These are phyloP conservation scores for Drosophila bipectinata DNA, from an alignment of 1,140 invertebrate genomes.

Conservation along the genomic window DNA sequence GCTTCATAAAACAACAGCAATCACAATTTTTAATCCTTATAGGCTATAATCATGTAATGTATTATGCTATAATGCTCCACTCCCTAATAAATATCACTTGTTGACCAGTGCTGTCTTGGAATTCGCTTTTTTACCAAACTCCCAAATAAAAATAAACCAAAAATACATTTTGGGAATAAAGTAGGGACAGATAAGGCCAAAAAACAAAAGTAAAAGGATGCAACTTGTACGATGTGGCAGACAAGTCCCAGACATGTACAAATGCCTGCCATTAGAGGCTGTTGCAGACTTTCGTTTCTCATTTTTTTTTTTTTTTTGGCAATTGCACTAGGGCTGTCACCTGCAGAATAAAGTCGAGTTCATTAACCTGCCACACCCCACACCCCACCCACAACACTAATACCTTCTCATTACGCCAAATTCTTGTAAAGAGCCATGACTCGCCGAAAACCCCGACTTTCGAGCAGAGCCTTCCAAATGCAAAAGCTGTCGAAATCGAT, in stretches of 20 bases:
- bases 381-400: conserved; percentile 26
- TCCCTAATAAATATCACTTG: conserved; percentile 63
- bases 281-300: conserved; percentile 1
- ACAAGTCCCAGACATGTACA: conserved; percentile 47
- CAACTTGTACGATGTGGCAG: conserved; percentile 44
- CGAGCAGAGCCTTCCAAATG: conserved; percentile 15
- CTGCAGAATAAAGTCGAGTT: conserved; percentile 15
- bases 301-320: conserved; percentile 1
- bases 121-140: conserved; percentile 48
- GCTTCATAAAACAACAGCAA: too few species aligned
- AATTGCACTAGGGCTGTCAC: conserved; percentile 38
- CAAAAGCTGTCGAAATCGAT: conserved; percentile 49
- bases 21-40: too few species aligned
- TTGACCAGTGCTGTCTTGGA: conserved; percentile 45
- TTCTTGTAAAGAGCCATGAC: conserved; percentile 45
- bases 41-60: too few species aligned
- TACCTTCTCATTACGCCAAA: conserved; percentile 47
- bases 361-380: conserved; percentile 26
- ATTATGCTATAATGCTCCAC: too few species aligned
- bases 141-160: conserved; percentile 21
- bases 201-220: conserved; percentile 13
- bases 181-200: conserved; percentile 3
- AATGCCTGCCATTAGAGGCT: conserved; percentile 36
- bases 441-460: conserved; percentile 22
- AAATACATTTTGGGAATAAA: conserved; percentile 13